Conservation (phyloP, 1,140 invertebrate genomes). For the Pseudachorutes palmiensis region DNA sequence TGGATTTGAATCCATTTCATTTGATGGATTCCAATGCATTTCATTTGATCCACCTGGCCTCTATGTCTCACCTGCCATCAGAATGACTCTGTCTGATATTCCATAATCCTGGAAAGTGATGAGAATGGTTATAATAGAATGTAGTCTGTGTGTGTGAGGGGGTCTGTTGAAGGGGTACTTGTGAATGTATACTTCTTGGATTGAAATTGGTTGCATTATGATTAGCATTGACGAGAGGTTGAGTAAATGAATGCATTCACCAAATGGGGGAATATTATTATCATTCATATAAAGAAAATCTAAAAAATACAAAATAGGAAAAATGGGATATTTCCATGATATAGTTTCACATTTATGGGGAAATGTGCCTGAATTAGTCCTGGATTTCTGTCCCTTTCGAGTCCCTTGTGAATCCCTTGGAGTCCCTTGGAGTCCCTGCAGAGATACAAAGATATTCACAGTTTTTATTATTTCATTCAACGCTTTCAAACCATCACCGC, state of each 20-base stretch:
- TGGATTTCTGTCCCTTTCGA: constrained; percentile 1
- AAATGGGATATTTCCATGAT: constrained; percentile 11
- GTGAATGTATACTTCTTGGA: not conserved
- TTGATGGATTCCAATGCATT: too few species aligned
- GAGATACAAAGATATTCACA: not conserved
- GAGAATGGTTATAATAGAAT: not conserved
- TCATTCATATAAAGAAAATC: not conserved
- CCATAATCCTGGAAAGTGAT: too few species aligned
- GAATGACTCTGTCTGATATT: too few species aligned
- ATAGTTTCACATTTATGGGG: constrained; percentile 5
- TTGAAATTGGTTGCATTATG: not conserved
- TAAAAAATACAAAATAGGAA: too few species aligned
- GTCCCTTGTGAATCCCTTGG: too few species aligned
- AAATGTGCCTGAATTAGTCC: constrained; percentile 3
- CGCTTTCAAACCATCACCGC: constrained; percentile 1
- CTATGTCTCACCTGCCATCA: too few species aligned
- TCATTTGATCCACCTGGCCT: too few species aligned
- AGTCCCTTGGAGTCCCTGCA: not conserved
- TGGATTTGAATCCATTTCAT: not conserved
- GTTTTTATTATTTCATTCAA: constrained; percentile 11
- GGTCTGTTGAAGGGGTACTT: not conserved
- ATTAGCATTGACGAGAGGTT: constrained; percentile 6
- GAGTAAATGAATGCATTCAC: constrained; percentile 8
- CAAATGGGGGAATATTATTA: constrained; percentile 14
- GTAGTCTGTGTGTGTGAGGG: not conserved